phyloP scores from a whole-genome alignment of 2,113 vertebrate genomes.

The Tangachromis dhanisi region DNA sequence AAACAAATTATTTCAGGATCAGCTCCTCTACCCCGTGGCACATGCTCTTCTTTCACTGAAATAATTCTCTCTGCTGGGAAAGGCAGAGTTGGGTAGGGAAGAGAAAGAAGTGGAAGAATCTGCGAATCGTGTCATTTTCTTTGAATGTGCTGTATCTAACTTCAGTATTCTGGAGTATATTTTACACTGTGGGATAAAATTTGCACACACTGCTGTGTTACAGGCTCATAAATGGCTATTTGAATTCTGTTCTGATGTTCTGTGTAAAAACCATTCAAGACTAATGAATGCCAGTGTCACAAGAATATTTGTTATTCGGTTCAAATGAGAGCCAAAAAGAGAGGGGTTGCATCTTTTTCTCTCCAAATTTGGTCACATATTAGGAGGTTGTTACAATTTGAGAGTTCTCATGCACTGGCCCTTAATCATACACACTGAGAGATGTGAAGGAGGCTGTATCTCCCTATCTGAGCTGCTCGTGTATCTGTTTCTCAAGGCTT shows the following conservation, averaged over 20 bases:
- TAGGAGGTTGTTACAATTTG: background rate
- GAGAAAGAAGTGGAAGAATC: background rate
- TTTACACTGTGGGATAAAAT: background rate
- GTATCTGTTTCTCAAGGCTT: background rate
- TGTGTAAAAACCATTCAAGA: background rate
- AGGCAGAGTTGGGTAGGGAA: background rate
- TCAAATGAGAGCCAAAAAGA: background rate
- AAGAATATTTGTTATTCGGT: background rate
- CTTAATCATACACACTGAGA: background rate
- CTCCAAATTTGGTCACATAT: background rate
- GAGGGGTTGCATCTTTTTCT: background rate
- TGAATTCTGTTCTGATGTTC: background rate
- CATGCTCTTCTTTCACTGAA: slow-evolving; percentile 43
- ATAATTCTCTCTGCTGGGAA: slow-evolving; percentile 18
- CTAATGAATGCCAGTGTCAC: background rate
- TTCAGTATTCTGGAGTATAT: background rate
- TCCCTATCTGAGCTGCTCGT: background rate
- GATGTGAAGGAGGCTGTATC: background rate
- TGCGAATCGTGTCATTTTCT: background rate
- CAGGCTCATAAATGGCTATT: background rate
- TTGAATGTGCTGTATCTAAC: background rate
- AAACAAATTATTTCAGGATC: slow-evolving; percentile 68
- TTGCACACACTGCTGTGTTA: background rate
- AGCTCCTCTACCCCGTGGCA: slow-evolving; percentile 49
- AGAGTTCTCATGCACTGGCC: background rate